These are phyloP conservation scores for Andrena praecox DNA, from an alignment of 2,888 invertebrate genomes.

Conservation along the genomic window DNA sequence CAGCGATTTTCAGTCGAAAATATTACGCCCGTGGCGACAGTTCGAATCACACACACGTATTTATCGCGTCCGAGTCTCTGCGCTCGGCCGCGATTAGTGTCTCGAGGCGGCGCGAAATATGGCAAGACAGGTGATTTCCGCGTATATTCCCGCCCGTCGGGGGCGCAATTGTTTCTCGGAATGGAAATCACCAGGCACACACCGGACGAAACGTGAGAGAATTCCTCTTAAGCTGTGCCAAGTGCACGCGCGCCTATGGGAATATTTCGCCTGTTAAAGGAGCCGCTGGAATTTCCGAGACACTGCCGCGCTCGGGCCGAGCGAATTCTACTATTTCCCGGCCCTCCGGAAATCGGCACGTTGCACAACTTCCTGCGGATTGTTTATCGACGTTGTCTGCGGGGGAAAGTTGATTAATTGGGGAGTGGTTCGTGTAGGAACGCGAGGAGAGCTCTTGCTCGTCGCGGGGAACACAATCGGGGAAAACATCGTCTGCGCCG, in stretches of 20 bases:
- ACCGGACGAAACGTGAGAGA: slow-evolving; percentile 73
- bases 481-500: background rate
- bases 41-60: slow-evolving; percentile 13
- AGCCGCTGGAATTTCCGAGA: slow-evolving; percentile 35
- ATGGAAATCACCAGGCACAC: slow-evolving; percentile 72
- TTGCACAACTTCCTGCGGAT: slow-evolving; percentile 21
- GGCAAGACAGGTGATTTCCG: slow-evolving; percentile 75
- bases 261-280: slow-evolving; percentile 59
- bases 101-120: slow-evolving; percentile 53
- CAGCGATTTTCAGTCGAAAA: slow-evolving; percentile 25
- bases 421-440: slow-evolving; percentile 12
- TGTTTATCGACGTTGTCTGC: background rate
- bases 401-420: slow-evolving; percentile 39
- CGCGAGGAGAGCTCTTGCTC: background rate
- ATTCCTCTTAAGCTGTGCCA: slow-evolving; percentile 71
- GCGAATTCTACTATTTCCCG: background rate
- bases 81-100: slow-evolving; percentile 39
- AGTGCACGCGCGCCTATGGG: slow-evolving; percentile 54
- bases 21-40: background rate
- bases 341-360: slow-evolving; percentile 19
- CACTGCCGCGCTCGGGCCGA: background rate
- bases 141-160: slow-evolving; percentile 57
- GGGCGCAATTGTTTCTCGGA: slow-evolving; percentile 79
- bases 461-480: background rate
- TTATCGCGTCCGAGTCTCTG: slow-evolving; percentile 9